phyloP scores from a whole-genome alignment of 2,888 invertebrate species.

The Empis stercorea region DNA sequence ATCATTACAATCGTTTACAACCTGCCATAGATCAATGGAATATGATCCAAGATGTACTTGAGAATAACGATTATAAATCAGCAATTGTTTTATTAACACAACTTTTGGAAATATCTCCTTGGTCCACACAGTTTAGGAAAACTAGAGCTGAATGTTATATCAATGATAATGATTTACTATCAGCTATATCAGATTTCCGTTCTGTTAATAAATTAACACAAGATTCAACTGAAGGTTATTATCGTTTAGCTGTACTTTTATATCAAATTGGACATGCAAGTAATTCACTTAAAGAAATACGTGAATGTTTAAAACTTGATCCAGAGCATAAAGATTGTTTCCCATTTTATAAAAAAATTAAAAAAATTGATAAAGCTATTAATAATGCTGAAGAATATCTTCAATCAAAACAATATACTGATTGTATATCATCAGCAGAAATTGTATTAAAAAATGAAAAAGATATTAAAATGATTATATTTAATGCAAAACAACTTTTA shows the following conservation, averaged over 20 bases:
- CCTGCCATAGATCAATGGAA: constrained; percentile 50
- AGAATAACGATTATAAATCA: constrained; percentile 41
- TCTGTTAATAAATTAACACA: constrained; percentile 80
- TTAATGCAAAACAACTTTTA: constrained; percentile 60
- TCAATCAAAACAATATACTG: constrained; percentile 48
- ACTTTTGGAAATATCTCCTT: constrained; percentile 73
- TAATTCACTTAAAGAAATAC: constrained; percentile 81
- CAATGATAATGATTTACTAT: constrained; percentile 59
- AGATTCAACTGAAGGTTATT: constrained; percentile 75
- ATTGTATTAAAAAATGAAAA: constrained; percentile 56
- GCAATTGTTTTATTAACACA: constrained; percentile 53
- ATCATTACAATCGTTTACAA: constrained; percentile 51
- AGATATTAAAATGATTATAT: constrained; percentile 55
- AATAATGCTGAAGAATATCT: constrained; percentile 48
- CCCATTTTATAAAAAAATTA: constrained; percentile 89
- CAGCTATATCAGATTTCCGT: constrained; percentile 83
- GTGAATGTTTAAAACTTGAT: constrained; percentile 93
- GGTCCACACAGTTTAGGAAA: constrained; percentile 74
- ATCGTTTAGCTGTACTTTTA: constrained; percentile 59
- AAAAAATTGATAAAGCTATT: constrained; percentile 77
- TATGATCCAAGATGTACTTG: constrained; percentile 49
- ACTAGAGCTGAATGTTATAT: constrained; percentile 77
- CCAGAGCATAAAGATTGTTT: constrained; percentile 96
- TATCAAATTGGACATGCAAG: constrained; percentile 87
- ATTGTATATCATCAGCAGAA: constrained; percentile 56